These are phyloP conservation scores for Sula dactylatra DNA, from an alignment of 2,113 vertebrate species.

Conservation along the genomic window DNA sequence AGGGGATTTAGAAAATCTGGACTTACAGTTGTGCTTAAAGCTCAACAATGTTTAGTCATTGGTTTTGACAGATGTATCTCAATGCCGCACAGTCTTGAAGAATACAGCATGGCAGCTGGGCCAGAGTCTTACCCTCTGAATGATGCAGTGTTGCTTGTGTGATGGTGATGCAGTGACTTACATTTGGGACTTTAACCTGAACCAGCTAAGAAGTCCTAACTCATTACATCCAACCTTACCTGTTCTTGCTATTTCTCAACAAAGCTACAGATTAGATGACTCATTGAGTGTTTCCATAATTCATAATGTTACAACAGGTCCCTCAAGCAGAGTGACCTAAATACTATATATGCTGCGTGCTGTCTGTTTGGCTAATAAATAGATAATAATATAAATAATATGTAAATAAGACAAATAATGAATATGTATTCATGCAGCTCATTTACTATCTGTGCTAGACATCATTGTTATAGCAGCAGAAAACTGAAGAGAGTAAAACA, in stretches of 20 bases:
- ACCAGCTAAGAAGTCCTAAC: neutral
- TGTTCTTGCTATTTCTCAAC: slow-evolving; percentile 12
- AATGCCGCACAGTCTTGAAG: neutral
- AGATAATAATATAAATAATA: neutral
- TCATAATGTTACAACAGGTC: neutral
- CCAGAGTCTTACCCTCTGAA: neutral
- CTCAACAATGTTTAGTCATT: neutral
- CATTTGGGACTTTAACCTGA: neutral
- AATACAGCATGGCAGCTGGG: neutral
- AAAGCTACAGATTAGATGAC: slow-evolving; percentile 6
- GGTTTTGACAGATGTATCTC: neutral
- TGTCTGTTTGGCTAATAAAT: neutral
- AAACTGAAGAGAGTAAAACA: neutral
- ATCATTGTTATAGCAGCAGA: neutral
- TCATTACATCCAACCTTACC: neutral
- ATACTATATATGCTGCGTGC: neutral
- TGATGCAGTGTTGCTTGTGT: neutral
- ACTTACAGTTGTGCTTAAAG: neutral
- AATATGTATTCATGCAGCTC: neutral
- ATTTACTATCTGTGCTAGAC: neutral
- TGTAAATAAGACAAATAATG: neutral
- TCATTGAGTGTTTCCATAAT: neutral
- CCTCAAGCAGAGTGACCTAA: slow-evolving; percentile 4
- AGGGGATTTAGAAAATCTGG: neutral
- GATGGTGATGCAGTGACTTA: neutral